These are phyloP conservation scores for Bedellia somnulentella DNA, from an alignment of 2,888 invertebrate genomes.

Conservation along the genomic window DNA sequence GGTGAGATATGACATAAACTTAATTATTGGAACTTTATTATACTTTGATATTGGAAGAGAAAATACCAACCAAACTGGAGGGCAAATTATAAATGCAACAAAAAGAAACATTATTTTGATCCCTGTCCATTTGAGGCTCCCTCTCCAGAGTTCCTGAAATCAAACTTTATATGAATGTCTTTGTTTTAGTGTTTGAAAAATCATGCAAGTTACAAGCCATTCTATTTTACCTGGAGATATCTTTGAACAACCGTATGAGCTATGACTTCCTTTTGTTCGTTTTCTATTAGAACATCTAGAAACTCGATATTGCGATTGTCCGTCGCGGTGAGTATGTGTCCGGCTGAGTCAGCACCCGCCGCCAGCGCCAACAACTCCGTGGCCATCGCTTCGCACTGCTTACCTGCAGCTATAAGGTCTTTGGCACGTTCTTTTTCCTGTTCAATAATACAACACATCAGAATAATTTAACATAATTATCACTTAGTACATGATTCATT, in stretches of 20 bases:
- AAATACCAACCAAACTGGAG: constrained; percentile 95
- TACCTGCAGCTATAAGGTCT: constrained; percentile 93
- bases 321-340: constrained; percentile 90
- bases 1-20: constrained; percentile 99
- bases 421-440: constrained; percentile 97
- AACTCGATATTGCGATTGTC: constrained; percentile 94
- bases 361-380: constrained; percentile 93
- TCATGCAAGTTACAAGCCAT: too few relatives aligned
- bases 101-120: constrained; percentile 94
- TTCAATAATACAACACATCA: constrained; percentile 7
- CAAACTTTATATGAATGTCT: constrained; percentile 7
- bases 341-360: constrained; percentile 92
- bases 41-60: constrained; percentile 93
- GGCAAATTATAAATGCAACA: constrained; percentile 89
- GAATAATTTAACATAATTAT: constrained; percentile 1
- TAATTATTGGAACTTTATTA: constrained; percentile 98
- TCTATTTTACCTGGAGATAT: constrained; percentile 85
- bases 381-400: constrained; percentile 97
- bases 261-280: constrained; percentile 97
- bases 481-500: neutral
- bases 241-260: constrained; percentile 97
- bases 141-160: constrained; percentile 94
- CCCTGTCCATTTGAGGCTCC: constrained; percentile 93
- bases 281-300: constrained; percentile 95
- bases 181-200: neutral